Evolutionary conservation across 1,140 invertebrate species (phyloP), one percentile per base, ranked within the genome.

Genomic region (Orius laevigatus): DNA sequence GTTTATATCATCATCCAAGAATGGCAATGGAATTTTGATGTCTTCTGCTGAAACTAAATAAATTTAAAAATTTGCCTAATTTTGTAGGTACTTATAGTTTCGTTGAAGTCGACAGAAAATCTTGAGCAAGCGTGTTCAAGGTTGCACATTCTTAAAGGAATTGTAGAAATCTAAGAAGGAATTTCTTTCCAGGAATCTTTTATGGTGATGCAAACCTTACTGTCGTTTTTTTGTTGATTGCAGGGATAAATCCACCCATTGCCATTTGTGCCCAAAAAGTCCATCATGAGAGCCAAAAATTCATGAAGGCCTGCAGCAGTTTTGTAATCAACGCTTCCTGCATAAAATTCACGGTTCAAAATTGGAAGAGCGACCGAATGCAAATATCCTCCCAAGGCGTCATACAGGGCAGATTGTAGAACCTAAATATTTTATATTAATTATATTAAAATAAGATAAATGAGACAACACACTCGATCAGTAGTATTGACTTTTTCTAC

Each of bases 301-400:
- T 36, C 18, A 34, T 55, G 51, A 10, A 55, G 33, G 5, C 42
- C 20, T 9, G 43, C 46, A n/a, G 43, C 46, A 10, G 43, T 48
- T 2, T 19, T 9, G 33, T 53, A 57, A 10, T 51, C 49, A 5
- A 54, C 50, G 25, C 53, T 54, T 18, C 56, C 57, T n/a, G 55
- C 57, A 42, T 58, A 58, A 46, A 48, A 58, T 4, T 51, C 53
- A 15, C 55, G 53, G 14, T 54, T 53, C 6, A 54, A 43, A 4
- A 58, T 34, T 0, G 57, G 55, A 2, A 58, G 40, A 2, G 33
- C 55, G 9, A 54, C 42, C 0, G 55, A 12, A 10, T 56, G 42
- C 31, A 58, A 20, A 33, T 58, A 58, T 6, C 57, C 57, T 5
- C 57, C 57, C 5, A 56, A 6, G 5, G 52, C 53, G 36, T 57